These are phyloP conservation scores for Acipenser transmontanus DNA, from an alignment of 2,797 vertebrate species.

Conservation along the genomic window DNA sequence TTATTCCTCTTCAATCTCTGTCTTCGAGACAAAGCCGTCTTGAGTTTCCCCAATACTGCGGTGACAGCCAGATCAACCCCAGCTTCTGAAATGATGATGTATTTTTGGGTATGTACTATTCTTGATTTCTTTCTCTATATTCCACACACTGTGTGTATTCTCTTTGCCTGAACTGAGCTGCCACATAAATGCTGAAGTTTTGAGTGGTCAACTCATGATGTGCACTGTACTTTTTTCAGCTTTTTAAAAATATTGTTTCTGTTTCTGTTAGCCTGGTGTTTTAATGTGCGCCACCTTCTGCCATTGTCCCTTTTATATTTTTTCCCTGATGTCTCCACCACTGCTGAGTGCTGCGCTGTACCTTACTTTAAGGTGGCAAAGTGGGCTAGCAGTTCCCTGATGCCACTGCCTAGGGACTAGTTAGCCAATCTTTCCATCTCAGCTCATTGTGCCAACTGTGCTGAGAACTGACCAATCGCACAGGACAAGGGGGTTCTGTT, in stretches of 20 bases:
- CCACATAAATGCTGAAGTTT: background rate
- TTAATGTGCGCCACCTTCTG: background rate
- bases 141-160: constrained; percentile 1
- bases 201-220: background rate
- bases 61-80: constrained; percentile 25
- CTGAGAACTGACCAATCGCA: background rate
- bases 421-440: background rate
- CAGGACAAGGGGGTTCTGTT: background rate
- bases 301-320: background rate
- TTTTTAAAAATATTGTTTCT: background rate
- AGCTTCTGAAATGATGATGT: constrained; percentile 61
- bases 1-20: constrained; percentile 29
- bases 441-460: background rate
- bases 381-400: too few relatives aligned
- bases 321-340: too few relatives aligned
- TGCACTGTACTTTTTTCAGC: background rate
- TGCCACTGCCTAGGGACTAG: too few relatives aligned
- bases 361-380: too few relatives aligned
- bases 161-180: background rate
- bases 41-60: constrained; percentile 40
- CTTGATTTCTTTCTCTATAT: constrained; percentile 22
- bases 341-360: too few relatives aligned
- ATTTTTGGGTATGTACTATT: constrained; percentile 61
- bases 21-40: constrained; percentile 33
- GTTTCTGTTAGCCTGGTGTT: background rate